Evolutionary conservation across 2,888 invertebrate species (phyloP).

Genomic region (Tetragnatha montana): DNA sequence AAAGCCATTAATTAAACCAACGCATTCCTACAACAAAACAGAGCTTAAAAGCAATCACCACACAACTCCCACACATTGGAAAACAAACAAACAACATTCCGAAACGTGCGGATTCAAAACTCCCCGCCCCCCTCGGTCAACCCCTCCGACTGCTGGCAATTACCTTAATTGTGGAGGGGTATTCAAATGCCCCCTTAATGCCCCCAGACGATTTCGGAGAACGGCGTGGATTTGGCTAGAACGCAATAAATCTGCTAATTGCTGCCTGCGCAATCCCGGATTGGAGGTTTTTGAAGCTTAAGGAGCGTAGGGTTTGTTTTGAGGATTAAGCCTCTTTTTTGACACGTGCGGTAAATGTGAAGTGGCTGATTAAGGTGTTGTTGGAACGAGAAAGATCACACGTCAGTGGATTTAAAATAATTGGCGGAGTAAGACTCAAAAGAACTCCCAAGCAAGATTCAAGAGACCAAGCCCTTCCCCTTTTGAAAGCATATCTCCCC

Average conservation of each 20-base stretch:
- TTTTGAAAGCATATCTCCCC: too few relatives aligned
- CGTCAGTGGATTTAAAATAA: too few relatives aligned
- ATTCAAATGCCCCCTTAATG: constrained; percentile 30
- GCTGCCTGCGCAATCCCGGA: constrained; percentile 3
- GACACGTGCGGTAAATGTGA: too few relatives aligned
- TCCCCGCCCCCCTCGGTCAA: constrained; percentile 1
- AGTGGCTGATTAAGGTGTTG: too few relatives aligned
- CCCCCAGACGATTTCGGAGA: neutral
- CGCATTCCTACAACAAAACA: too few relatives aligned
- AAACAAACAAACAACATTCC: neutral
- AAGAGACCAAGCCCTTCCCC: too few relatives aligned
- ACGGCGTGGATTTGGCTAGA: constrained; percentile 25
- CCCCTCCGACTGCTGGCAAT: constrained; percentile 34
- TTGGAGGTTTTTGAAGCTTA: constrained; percentile 15
- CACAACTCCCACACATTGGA: neutral
- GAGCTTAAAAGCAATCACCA: neutral
- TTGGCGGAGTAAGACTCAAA: too few relatives aligned
- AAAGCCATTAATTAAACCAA: too few relatives aligned
- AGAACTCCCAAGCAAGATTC: too few relatives aligned
- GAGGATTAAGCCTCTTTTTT: neutral
- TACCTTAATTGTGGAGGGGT: constrained; percentile 24
- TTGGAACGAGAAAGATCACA: too few relatives aligned
- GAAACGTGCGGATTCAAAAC: constrained; percentile 14
- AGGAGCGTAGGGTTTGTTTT: neutral
- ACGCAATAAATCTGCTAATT: constrained; percentile 43